Conservation (phyloP, 2,113 vertebrate genomes). For the Orientallactaga bullata region DNA sequence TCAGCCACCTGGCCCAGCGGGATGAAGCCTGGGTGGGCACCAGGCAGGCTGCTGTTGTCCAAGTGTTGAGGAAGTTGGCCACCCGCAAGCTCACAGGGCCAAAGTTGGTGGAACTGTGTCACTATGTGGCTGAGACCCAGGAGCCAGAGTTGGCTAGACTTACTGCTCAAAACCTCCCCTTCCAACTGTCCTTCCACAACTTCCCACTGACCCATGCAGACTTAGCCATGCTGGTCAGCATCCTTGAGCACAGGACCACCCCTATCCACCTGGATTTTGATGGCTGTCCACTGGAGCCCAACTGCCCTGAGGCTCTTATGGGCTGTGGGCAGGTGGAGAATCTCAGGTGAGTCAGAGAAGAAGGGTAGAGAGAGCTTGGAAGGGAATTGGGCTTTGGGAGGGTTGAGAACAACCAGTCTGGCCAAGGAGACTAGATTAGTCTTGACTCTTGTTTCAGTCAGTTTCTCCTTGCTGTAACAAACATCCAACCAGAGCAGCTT, state of each 20-base stretch:
- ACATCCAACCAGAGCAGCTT: too few species aligned
- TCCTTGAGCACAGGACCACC: constrained; percentile 84
- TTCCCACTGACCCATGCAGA: constrained; percentile 89
- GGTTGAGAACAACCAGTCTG: neutral
- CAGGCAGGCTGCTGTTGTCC: constrained; percentile 87
- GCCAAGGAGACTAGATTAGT: neutral
- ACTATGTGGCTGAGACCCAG: constrained; percentile 91
- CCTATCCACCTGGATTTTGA: constrained; percentile 89
- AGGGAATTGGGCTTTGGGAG: neutral
- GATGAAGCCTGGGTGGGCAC: constrained; percentile 83
- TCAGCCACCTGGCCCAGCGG: constrained; percentile 83
- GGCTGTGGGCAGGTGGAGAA: constrained; percentile 88
- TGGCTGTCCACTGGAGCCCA: constrained; percentile 91
- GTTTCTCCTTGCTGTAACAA: too few species aligned
- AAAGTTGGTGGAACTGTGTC: constrained; percentile 93
- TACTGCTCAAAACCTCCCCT: constrained; percentile 82
- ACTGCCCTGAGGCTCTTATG: constrained; percentile 88
- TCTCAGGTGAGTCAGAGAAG: constrained; percentile 90
- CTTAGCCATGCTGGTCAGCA: constrained; percentile 89
- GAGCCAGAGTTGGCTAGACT: constrained; percentile 84
- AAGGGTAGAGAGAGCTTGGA: too few species aligned
- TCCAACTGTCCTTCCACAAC: constrained; percentile 90
- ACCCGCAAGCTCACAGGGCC: constrained; percentile 90
- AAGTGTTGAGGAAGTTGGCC: constrained; percentile 86
- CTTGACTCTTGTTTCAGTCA: too few species aligned